Base-by-base conservation (phyloP, 2,797 vertebrate species). In the Darevskia mixta region DNA sequence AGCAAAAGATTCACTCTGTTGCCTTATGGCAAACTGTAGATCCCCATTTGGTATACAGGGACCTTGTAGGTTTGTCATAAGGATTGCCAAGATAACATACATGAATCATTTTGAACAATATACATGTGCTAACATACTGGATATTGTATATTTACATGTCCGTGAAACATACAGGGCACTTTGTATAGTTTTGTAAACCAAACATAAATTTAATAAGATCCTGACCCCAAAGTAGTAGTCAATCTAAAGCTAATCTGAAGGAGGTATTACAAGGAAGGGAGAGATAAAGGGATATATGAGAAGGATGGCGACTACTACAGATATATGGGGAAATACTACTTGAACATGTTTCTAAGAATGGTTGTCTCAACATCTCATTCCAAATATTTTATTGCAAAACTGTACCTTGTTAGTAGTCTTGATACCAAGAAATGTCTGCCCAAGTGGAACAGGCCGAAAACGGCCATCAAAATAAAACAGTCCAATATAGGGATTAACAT, bases 381-480 rank as follows among this genome's bases (percentile, higher is more conserved):
- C 66, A 71, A 45, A 45, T 64, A n/a, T 72, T n/a, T 79, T 25
- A 41, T 10, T 3, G n/a, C 5, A 79, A 27, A 79, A 43, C 45
- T 49, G 95, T 96, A 99, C 99, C 98, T 99, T 99, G 96, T 98
- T 99, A 79, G 96, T 97, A 91, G 96, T 95, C 97, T 99, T 99
- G 93, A 99, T 97, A 64, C 99, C 99, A 83, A 99, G 97, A 92
- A 99, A 99, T 5, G 98, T 98, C 95, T 99, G 98, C 82, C 98
- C 98, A 13, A 99, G 98, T 0, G 99, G 99, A 90, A 99, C 98
- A 1, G 99, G 99, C 92, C 99, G 97, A 96, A 99, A 99, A 92
- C 98, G 98, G 66, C 98, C 96, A 96, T 99, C 99, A 29, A 99
- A 99, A 96, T 97, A 99, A 94, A 99, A 99, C 7, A 99, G 98